Percentiles rank a stretch among this genome's conserved stretches.
These are phyloP conservation scores for Odontomachus brunneus DNA, from an alignment of 1,140 invertebrate genomes.

Conservation along the genomic window DNA sequence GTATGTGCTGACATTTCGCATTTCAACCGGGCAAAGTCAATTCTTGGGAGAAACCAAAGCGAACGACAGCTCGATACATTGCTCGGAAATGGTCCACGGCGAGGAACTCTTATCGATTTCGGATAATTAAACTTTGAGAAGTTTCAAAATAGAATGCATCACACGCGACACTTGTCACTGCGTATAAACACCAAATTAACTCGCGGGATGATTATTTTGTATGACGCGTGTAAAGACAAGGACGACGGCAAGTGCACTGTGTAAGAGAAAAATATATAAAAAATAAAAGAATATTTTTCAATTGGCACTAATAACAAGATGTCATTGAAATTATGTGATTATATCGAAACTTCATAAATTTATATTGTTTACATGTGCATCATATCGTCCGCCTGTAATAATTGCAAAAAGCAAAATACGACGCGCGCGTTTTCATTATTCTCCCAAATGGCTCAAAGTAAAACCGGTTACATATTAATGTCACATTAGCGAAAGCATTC, in stretches of 20 bases:
- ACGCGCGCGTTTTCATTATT: too few species aligned
- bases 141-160: not conserved
- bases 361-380: not conserved
- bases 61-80: constrained; percentile 8
- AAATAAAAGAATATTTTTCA: not conserved
- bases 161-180: not conserved
- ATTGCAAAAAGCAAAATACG: too few species aligned
- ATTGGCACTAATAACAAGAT: too few species aligned
- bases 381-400: too few species aligned
- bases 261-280: not conserved
- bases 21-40: constrained; percentile 19
- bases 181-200: not conserved
- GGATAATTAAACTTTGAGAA: not conserved
- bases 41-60: not conserved
- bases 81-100: not conserved
- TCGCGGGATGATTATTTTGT: not conserved
- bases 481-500: not conserved
- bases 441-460: too few species aligned
- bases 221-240: not conserved
- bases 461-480: too few species aligned
- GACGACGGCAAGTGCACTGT: not conserved
- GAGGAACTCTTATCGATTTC: not conserved
- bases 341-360: not conserved
- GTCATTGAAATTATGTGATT: not conserved
- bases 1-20: constrained; percentile 27